Evolutionary conservation across 2,113 vertebrate genomes (phyloP).

Genomic region (Baryphthengus martii): DNA sequence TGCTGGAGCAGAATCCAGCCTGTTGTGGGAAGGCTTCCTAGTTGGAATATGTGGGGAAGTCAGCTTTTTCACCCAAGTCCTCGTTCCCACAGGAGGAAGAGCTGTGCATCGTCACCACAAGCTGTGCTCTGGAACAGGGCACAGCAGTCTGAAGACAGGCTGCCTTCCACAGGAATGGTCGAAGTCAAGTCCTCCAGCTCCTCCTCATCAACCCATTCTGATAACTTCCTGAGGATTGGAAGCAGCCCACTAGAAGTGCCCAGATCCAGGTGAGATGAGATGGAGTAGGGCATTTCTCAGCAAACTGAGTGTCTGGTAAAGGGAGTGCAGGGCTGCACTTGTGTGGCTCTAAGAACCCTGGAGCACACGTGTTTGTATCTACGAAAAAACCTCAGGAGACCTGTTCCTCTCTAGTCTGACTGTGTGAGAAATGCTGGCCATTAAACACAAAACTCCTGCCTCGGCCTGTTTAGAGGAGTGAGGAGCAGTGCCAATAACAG

Average conservation of each 20-base stretch:
- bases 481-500: neutral
- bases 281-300: neutral
- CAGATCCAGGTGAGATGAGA: constrained; percentile 82
- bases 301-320: neutral
- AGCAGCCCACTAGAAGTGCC: constrained; percentile 96
- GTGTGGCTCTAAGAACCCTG: neutral
- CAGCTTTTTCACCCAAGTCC: neutral
- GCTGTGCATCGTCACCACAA: constrained; percentile 83
- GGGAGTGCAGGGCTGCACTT: neutral
- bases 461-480: neutral
- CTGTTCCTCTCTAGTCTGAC: neutral
- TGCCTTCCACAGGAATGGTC: constrained; percentile 63
- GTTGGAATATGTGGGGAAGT: neutral
- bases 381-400: neutral
- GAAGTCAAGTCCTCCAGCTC: constrained; percentile 92
- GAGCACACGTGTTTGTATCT: neutral
- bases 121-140: constrained; percentile 83
- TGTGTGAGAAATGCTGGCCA: neutral
- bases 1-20: neutral
- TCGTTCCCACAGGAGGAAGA: constrained; percentile 82
- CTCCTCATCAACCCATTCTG: constrained; percentile 94
- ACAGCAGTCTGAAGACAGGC: constrained; percentile 79
- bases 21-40: neutral
- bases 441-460: neutral
- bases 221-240: constrained; percentile 82